Conservation (phyloP, 1,140 invertebrate genomes). For the Conopomorpha cramerella region DNA sequence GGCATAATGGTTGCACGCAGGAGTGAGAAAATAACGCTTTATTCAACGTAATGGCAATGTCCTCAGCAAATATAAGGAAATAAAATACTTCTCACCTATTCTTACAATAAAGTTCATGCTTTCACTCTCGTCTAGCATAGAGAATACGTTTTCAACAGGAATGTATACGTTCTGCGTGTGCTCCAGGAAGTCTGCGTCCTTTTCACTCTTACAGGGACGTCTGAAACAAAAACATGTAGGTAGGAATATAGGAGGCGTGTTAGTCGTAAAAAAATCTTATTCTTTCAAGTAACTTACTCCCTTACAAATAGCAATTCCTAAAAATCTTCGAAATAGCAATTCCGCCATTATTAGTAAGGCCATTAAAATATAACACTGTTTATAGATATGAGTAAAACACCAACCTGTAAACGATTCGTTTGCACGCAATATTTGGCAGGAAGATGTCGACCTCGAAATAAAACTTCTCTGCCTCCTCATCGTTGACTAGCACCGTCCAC, state of each 20-base stretch:
- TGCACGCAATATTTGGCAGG: constrained; percentile 37
- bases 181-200: constrained; percentile 53
- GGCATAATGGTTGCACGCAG: too few relatives aligned
- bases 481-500: constrained; percentile 56
- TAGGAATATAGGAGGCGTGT: too few relatives aligned
- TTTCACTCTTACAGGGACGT: constrained; percentile 48
- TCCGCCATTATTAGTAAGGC: too few relatives aligned
- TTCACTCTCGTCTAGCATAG: constrained; percentile 51
- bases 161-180: constrained; percentile 56
- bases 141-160: constrained; percentile 57
- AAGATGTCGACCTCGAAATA: constrained; percentile 56
- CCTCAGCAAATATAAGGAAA: too few relatives aligned
- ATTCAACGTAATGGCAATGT: too few relatives aligned
- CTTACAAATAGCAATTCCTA: too few relatives aligned
- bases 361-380: too few relatives aligned
- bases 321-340: too few relatives aligned
- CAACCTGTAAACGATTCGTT: constrained; percentile 55
- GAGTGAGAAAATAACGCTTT: too few relatives aligned
- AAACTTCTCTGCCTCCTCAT: constrained; percentile 41
- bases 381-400: too few relatives aligned
- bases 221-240: constrained; percentile 29
- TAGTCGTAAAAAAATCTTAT: constrained; percentile 1
- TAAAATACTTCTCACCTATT: constrained; percentile 49
- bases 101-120: constrained; percentile 43
- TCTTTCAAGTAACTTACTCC: constrained; percentile 1